Percentiles rank a stretch among this genome's conserved stretches.
phyloP scores from a whole-genome alignment of 2,797 vertebrate genomes.

The Thamnophis elegans region DNA sequence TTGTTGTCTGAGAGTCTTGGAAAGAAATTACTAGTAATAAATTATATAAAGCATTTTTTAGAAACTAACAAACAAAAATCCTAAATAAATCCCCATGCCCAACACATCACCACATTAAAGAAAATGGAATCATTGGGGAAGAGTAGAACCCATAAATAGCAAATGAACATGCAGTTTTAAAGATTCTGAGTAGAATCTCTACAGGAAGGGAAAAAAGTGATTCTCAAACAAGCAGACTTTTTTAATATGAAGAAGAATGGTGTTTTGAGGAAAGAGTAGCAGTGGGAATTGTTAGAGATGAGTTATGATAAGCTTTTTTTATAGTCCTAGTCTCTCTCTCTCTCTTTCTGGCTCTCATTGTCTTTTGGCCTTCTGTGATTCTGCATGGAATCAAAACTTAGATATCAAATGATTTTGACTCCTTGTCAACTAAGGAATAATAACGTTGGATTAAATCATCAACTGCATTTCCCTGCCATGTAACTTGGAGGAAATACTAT shows the following conservation, averaged over 20 bases:
- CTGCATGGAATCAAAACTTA: constrained; percentile 39
- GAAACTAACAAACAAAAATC: neutral
- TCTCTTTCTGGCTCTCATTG: too few relatives aligned
- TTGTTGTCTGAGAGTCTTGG: neutral
- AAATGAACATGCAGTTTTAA: neutral
- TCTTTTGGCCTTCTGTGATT: neutral
- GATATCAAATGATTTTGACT: constrained; percentile 38
- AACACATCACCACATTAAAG: neutral
- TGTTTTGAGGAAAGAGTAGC: constrained; percentile 26
- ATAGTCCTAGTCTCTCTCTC: neutral
- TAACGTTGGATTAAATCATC: constrained; percentile 56
- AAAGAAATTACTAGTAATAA: constrained; percentile 39
- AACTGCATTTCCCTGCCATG: constrained; percentile 23
- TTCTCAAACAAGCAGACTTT: neutral
- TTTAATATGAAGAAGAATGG: constrained; percentile 18
- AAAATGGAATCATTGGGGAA: neutral
- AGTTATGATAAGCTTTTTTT: constrained; percentile 32
- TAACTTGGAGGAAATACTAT: constrained; percentile 35
- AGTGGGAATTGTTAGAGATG: constrained; percentile 38
- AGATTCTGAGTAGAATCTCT: neutral
- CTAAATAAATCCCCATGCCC: neutral
- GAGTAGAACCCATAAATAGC: neutral
- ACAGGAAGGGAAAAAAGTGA: neutral
- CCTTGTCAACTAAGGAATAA: constrained; percentile 48
- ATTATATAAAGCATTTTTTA: constrained; percentile 20